Conservation (phyloP, 2,888 invertebrate genomes). For the Aspidiotus rigidus region DNA sequence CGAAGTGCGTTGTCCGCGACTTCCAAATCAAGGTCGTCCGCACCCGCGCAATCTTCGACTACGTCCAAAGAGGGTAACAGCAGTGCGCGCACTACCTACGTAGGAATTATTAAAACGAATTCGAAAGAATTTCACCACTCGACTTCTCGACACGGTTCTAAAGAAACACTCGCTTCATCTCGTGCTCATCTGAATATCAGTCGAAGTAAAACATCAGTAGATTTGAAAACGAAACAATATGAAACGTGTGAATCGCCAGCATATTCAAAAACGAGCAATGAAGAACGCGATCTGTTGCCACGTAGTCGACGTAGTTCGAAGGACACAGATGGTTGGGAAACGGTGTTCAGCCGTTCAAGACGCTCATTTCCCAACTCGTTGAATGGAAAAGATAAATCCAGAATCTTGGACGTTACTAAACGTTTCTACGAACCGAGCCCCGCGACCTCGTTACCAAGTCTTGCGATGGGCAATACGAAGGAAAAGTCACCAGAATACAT, state of each 20-base stretch:
- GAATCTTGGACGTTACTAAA: conserved; percentile 45
- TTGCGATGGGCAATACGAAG: conserved; percentile 43
- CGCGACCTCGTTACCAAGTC: conserved; percentile 68
- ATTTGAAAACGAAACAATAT: conserved; percentile 23
- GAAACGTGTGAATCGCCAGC: not conserved
- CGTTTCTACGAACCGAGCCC: conserved; percentile 74
- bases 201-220: conserved; percentile 35
- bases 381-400: conserved; percentile 18
- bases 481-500: conserved; percentile 7
- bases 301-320: conserved; percentile 18
- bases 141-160: not conserved
- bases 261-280: not conserved
- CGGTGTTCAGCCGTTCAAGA: conserved; percentile 58
- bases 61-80: not conserved
- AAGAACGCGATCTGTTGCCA: conserved; percentile 3
- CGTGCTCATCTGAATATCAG: conserved; percentile 13
- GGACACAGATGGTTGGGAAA: conserved; percentile 72
- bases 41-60: not conserved
- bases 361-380: conserved; percentile 50
- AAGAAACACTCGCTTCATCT: not conserved
- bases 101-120: not conserved
- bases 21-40: not conserved
- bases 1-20: not conserved
- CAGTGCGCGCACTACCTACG: not conserved
- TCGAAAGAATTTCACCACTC: not conserved